These are phyloP conservation scores for Melangyna quadrimaculata DNA, from an alignment of 2,888 invertebrate genomes.

Conservation along the genomic window DNA sequence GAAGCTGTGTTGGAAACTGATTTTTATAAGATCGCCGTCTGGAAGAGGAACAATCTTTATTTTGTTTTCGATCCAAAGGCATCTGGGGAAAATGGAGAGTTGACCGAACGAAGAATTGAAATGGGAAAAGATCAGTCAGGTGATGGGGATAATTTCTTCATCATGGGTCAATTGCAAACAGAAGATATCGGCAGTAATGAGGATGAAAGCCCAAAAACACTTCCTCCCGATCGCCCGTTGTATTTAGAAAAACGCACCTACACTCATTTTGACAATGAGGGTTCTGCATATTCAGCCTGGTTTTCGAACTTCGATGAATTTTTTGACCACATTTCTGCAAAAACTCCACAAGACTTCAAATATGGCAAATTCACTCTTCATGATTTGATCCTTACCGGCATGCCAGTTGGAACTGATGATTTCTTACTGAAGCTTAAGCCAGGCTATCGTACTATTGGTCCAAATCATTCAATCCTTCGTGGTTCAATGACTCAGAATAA, in stretches of 20 bases:
- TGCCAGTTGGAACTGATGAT: conserved; percentile 11
- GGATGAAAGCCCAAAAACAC: not conserved
- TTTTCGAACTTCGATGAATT: conserved; percentile 64
- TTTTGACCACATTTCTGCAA: conserved; percentile 60
- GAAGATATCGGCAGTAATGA: conserved; percentile 74
- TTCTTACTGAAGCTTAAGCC: conserved; percentile 4
- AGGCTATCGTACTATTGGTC: conserved; percentile 27
- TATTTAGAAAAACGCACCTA: conserved; percentile 52
- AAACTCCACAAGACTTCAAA: conserved; percentile 61
- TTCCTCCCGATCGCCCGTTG: not conserved
- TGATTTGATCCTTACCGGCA: conserved; percentile 25
- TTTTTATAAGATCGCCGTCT: conserved; percentile 80
- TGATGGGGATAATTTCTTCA: conserved; percentile 70
- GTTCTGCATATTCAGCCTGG: conserved; percentile 72
- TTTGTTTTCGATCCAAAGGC: conserved; percentile 85
- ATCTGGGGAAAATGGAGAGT: conserved; percentile 83
- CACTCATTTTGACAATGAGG: conserved; percentile 75
- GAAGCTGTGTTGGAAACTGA: conserved; percentile 69
- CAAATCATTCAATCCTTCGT: conserved; percentile 65
- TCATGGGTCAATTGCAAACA: conserved; percentile 54
- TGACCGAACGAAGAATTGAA: conserved; percentile 73
- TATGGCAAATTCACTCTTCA: conserved; percentile 62
- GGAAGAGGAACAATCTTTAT: conserved; percentile 82
- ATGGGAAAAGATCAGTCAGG: conserved; percentile 75
- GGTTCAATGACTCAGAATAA: conserved; percentile 73